Evolutionary conservation across 1,140 invertebrate genomes (phyloP).

Genomic region (Brachionus sp.): DNA sequence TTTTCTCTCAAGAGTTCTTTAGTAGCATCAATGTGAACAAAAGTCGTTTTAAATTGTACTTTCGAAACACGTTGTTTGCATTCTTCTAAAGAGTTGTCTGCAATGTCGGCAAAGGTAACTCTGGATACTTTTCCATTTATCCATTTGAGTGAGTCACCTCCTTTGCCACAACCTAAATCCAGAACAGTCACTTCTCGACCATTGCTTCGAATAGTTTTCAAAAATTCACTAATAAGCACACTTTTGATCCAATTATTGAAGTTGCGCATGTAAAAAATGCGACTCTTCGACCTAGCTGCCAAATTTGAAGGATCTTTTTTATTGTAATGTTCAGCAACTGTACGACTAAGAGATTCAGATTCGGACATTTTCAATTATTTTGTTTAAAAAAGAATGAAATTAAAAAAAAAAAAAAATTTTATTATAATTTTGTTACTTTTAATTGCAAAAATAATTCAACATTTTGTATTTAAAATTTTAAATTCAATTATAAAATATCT

Average conservation of each 20-base stretch:
- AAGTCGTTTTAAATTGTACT: constrained; percentile 74
- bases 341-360: not conserved
- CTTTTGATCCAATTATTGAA: constrained; percentile 99
- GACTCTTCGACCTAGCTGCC: constrained; percentile 71
- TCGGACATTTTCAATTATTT: not conserved
- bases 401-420: not conserved
- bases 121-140: constrained; percentile 64
- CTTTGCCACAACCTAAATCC: constrained; percentile 79
- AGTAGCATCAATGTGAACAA: constrained; percentile 84
- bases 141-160: constrained; percentile 94
- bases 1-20: constrained; percentile 68
- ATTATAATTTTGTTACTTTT: not conserved
- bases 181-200: constrained; percentile 59
- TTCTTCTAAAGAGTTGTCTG: constrained; percentile 82
- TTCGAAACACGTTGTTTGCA: constrained; percentile 63
- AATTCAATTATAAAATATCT: no score
- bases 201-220: constrained; percentile 50
- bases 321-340: constrained; percentile 36
- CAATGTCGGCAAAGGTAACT: constrained; percentile 69
- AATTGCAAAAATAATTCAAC: no score
- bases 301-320: constrained; percentile 9
- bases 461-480: no score
- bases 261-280: constrained; percentile 87
- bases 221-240: constrained; percentile 74
- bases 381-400: not conserved